These are phyloP conservation scores for Drosophila maculinotata DNA, from an alignment of 2,888 invertebrate species.

Conservation along the genomic window DNA sequence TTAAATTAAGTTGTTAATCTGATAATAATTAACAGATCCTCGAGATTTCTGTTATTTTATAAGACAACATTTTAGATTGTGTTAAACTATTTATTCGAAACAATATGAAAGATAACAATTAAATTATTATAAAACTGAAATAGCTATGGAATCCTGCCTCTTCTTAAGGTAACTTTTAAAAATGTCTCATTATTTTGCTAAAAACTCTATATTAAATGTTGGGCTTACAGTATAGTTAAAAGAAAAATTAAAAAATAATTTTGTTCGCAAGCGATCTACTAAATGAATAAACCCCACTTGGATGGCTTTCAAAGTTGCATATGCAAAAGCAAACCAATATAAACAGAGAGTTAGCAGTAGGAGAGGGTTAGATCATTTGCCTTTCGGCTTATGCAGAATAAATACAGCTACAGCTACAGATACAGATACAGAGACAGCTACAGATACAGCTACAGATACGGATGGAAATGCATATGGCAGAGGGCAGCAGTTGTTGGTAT, in stretches of 20 bases:
- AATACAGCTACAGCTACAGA: conserved; percentile 23
- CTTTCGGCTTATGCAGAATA: conserved; percentile 42
- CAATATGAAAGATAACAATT: no score
- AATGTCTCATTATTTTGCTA: no score
- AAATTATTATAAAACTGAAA: no score
- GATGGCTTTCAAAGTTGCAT: conserved; percentile 4
- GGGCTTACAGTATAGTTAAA: not conserved
- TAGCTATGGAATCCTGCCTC: no score
- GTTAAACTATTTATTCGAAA: no score
- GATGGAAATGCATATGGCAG: conserved; percentile 24
- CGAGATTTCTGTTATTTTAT: no score
- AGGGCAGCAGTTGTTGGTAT: conserved; percentile 11
- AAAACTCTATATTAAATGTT: no score
- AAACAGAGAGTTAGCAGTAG: conserved; percentile 5
- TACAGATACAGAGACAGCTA: conserved; percentile 31
- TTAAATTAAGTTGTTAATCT: no score
- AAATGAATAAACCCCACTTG: not conserved
- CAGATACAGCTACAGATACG: conserved; percentile 30
- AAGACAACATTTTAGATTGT: no score
- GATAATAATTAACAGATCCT: no score
- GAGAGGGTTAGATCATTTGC: conserved; percentile 39
- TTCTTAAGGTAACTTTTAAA: no score
- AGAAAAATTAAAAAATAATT: not conserved
- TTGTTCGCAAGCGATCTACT: not conserved
- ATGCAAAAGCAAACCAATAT: conserved; percentile 23